phyloP scores from a whole-genome alignment of 2,888 invertebrate species.

The Conistra vaccinii region DNA sequence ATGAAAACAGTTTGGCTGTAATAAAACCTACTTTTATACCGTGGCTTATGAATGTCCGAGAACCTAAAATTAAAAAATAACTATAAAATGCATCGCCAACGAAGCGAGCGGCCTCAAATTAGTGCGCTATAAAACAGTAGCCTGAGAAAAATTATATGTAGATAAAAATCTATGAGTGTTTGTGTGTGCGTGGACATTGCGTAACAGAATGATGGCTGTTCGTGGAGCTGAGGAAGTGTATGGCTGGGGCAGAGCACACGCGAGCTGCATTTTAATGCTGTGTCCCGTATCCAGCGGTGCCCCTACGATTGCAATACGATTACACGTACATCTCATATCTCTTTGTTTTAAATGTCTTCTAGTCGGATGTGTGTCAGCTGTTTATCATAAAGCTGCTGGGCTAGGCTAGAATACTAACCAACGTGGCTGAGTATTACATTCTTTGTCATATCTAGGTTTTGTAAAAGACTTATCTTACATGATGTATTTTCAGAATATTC shows the following conservation, averaged over 20 bases:
- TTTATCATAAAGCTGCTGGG: constrained; percentile 55
- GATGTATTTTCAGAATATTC: constrained; percentile 3
- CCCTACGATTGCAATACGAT: constrained; percentile 66
- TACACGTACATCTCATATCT: constrained; percentile 57
- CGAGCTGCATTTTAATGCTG: constrained; percentile 80
- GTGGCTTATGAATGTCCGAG: constrained; percentile 41
- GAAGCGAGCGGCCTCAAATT: constrained; percentile 53
- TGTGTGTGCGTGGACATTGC: constrained; percentile 70
- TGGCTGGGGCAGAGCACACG: constrained; percentile 72
- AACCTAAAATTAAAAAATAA: constrained; percentile 49
- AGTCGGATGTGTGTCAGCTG: constrained; percentile 51
- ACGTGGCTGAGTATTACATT: constrained; percentile 19
- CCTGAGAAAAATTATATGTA: constrained; percentile 54
- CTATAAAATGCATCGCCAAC: constrained; percentile 51
- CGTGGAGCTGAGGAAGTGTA: constrained; percentile 67
- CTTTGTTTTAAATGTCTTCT: constrained; percentile 56
- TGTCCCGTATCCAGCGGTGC: constrained; percentile 68
- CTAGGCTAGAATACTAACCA: constrained; percentile 46
- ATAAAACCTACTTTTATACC: constrained; percentile 33
- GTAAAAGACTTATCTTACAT: not conserved
- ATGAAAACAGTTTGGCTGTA: too few species aligned
- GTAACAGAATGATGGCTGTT: constrained; percentile 71
- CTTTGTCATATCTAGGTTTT: constrained; percentile 1
- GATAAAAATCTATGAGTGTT: constrained; percentile 54
- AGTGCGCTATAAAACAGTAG: constrained; percentile 53